phyloP scores from a whole-genome alignment of 2,888 invertebrate species.

The Aproaerema taeniolella region DNA sequence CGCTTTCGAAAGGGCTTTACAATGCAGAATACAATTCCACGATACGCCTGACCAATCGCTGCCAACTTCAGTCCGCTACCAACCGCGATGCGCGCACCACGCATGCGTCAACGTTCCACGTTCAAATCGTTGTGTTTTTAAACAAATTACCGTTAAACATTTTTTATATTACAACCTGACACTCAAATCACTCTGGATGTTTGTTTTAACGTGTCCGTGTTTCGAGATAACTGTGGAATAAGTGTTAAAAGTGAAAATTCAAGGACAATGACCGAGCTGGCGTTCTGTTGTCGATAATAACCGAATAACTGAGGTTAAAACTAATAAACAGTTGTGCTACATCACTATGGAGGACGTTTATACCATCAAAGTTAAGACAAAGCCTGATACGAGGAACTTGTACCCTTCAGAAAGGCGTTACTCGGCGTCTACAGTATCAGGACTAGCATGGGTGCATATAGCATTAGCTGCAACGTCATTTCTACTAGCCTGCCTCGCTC shows the following conservation, averaged over 20 bases:
- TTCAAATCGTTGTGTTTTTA: slow-evolving; percentile 10
- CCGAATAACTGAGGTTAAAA: not conserved
- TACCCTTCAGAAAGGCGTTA: slow-evolving; percentile 83
- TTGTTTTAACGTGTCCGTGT: too few relatives aligned
- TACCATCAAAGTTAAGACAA: slow-evolving; percentile 81
- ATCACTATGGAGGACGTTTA: slow-evolving; percentile 81
- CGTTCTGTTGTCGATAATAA: slow-evolving; percentile 1
- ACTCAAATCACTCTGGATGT: too few relatives aligned
- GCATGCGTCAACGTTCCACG: slow-evolving; percentile 13
- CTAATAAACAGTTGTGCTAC: slow-evolving; percentile 5
- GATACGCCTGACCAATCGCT: slow-evolving; percentile 13
- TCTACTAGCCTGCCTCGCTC: slow-evolving; percentile 73
- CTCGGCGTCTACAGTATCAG: slow-evolving; percentile 81
- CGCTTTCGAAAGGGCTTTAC: too few relatives aligned
- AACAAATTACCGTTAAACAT: slow-evolving; percentile 17
- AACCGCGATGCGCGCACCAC: slow-evolving; percentile 26
- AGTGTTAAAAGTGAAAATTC: slow-evolving; percentile 1
- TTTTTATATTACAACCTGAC: not conserved
- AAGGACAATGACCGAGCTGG: slow-evolving; percentile 12
- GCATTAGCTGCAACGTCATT: slow-evolving; percentile 78
- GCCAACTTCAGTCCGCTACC: slow-evolving; percentile 30
- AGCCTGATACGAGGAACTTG: slow-evolving; percentile 74
- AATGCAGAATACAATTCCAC: too few relatives aligned
- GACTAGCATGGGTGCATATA: slow-evolving; percentile 79
- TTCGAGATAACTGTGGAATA: too few relatives aligned